phyloP scores from a whole-genome alignment of 2,888 invertebrate genomes.

The Drosophila nr. medialis region DNA sequence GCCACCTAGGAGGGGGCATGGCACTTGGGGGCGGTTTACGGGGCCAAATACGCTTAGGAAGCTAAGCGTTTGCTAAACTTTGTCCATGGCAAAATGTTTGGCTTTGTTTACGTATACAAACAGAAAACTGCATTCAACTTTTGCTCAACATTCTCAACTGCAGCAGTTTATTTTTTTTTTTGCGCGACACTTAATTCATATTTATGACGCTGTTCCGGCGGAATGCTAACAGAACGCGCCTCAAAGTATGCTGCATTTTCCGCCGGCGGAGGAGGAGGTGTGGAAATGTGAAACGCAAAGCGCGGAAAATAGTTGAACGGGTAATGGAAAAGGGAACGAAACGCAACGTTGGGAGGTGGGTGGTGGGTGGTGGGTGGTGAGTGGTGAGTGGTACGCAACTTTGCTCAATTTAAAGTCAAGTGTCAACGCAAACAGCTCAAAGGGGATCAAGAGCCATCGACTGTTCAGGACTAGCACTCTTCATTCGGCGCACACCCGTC shows the following conservation, averaged over 20 bases:
- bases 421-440: conserved; percentile 76
- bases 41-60: conserved; percentile 31
- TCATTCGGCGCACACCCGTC: neutral
- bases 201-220: conserved; percentile 57
- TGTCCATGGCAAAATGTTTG: conserved; percentile 52
- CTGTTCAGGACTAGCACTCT: conserved; percentile 59
- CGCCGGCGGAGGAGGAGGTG: neutral
- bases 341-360: neutral
- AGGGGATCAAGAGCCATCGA: conserved; percentile 60
- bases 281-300: conserved; percentile 16
- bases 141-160: conserved; percentile 56
- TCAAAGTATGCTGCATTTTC: conserved; percentile 59
- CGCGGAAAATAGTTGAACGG: conserved; percentile 1
- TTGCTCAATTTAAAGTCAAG: conserved; percentile 77
- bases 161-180: conserved; percentile 22
- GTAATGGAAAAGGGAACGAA: neutral
- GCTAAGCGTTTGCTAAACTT: conserved; percentile 65
- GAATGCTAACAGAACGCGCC: conserved; percentile 44
- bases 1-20: conserved; percentile 50
- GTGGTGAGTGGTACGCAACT: conserved; percentile 17
- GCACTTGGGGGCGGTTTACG: conserved; percentile 36
- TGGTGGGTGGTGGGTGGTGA: neutral
- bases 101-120: conserved; percentile 50
- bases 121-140: conserved; percentile 72
- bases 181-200: conserved; percentile 69